Percentiles rank a stretch among this genome's conserved stretches.
Conservation (phyloP, 2,888 invertebrate genomes). For the Pachliopta kotzebuea region DNA sequence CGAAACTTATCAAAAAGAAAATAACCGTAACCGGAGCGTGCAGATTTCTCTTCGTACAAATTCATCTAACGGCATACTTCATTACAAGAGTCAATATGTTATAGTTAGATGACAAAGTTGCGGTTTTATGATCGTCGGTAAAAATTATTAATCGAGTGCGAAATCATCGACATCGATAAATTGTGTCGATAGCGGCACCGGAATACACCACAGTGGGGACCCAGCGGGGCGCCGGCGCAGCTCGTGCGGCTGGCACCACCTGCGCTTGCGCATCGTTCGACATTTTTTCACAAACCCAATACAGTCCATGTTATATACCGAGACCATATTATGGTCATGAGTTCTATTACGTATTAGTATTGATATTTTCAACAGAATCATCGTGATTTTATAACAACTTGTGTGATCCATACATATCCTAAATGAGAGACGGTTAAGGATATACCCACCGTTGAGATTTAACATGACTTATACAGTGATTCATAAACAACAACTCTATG, state of each 20-base stretch:
- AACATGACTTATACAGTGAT: too few relatives aligned
- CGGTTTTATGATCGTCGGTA: slow-evolving; percentile 16
- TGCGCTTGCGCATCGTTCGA: slow-evolving; percentile 35
- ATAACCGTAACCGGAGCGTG: too few relatives aligned
- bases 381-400: not conserved
- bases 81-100: slow-evolving; percentile 18
- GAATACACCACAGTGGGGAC: slow-evolving; percentile 35
- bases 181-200: slow-evolving; percentile 42
- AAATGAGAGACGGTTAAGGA: not conserved
- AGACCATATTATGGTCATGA: not conserved
- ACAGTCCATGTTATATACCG: not conserved
- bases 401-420: not conserved
- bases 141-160: slow-evolving; percentile 29
- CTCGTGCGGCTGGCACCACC: slow-evolving; percentile 37
- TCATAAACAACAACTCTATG: too few relatives aligned
- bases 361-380: not conserved
- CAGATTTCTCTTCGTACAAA: slow-evolving; percentile 2
- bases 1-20: not conserved
- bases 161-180: slow-evolving; percentile 45
- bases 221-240: slow-evolving; percentile 45
- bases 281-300: slow-evolving; percentile 35
- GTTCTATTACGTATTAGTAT: not conserved
- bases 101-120: slow-evolving; percentile 24
- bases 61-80: slow-evolving; percentile 12
- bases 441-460: not conserved